These are phyloP conservation scores for Pristionchus arcanus DNA, from an alignment of 2,888 invertebrate genomes.

Conservation along the genomic window DNA sequence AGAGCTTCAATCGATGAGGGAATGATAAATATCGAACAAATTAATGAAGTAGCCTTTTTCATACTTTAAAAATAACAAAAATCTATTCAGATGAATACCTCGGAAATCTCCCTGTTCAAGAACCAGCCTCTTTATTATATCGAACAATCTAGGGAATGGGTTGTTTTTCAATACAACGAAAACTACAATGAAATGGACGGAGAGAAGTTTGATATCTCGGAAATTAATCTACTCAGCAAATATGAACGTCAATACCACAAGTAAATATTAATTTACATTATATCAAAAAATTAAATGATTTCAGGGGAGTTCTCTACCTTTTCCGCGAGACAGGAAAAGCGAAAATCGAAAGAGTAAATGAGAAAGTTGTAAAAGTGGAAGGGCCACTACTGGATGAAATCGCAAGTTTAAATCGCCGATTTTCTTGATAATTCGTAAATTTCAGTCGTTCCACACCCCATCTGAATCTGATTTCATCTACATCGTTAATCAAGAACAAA, in stretches of 20 bases:
- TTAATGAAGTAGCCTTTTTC: not conserved
- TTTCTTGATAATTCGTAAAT: not conserved
- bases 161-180: too few species aligned
- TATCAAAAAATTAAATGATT: not conserved
- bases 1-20: not conserved
- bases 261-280: not conserved
- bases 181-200: too few species aligned
- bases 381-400: not conserved
- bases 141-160: too few species aligned
- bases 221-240: not conserved
- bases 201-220: conserved; percentile 5
- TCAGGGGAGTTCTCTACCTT: not conserved
- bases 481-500: not conserved
- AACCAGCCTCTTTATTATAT: too few species aligned
- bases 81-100: not conserved
- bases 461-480: not conserved
- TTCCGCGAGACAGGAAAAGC: not conserved
- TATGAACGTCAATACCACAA: not conserved
- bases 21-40: not conserved
- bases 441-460: not conserved
- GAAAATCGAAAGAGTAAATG: not conserved
- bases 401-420: not conserved
- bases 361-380: not conserved
- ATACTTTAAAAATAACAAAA: not conserved
- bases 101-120: not conserved